Evolutionary conservation across 2,797 vertebrate genomes (phyloP), one percentile per base, ranked within the genome.

Genomic region (Sitta carolinensis): DNA sequence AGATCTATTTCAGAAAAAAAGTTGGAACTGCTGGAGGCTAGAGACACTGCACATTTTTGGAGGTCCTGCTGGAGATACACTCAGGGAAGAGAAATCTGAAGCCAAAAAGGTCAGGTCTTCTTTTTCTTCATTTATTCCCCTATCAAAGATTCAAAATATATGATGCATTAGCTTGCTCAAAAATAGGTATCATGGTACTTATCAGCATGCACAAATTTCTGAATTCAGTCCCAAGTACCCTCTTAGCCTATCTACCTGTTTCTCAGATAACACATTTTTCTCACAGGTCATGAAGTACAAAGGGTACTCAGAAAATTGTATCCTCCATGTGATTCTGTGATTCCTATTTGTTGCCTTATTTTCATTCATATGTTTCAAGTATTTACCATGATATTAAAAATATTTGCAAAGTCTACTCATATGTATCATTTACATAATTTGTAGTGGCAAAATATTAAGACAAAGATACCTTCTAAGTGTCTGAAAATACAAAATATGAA

Each of bases 121-220:
- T 25, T 40, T 47, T 10, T 11, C 11, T 2, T 14, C 2, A 3
- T 51, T 67, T 63, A 63, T 63, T 87, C 4, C 7, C 9, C 11
- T 20, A 7, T 36, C 18, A 72, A 52, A 59, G 26, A 68, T 40
- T 75, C 20, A 57, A 84, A 82, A 62, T 7, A 58, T 9, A 42
- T 0, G 0, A 70, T 50, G 7, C 3, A 43, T n/a, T 81, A 17
- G 0, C 9, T 50, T 78, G 3, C 12, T 38, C 16, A 50, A 58
- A 89, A 87, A 20, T 25, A 68, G 59, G 23, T 40, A 22, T 22
- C 14, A 36, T 20, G 16, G 13, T 47, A 55, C 5, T 62, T 57
- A 70, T 4, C 9, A 69, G 20, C 26, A 73, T 48, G 3, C 5
- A 93, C 22, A 79, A 58, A 6, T 7, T 42, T 81, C 25, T 64